Evolutionary conservation across 1,140 invertebrate species (phyloP), one percentile per base, ranked within the genome.

Genomic region (Drosophila gunungcola): DNA sequence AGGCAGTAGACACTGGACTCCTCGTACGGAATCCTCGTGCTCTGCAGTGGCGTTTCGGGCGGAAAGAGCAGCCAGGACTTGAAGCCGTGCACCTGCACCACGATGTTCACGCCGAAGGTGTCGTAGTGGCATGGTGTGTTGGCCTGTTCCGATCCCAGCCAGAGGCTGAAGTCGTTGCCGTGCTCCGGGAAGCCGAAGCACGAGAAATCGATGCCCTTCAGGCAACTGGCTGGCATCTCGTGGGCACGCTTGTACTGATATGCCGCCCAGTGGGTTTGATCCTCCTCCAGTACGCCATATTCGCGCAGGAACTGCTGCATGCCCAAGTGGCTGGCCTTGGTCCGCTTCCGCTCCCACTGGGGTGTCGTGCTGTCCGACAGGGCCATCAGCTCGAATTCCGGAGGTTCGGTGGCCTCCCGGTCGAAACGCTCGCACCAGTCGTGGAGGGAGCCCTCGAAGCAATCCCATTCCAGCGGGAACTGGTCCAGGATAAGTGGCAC

Each of bases 1-100:
- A 95, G 93, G 91, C 97, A 98, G 92, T 98, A 99, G 25, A 99
- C 94, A 93, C 97, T 99, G 0, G 98, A 99, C 91, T 99, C 98
- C 94, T 99, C 98, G 93, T 98, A 99, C 12, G 98, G 98, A 63
- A 99, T 94, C 91, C 98, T 94, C 9, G 97, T 97, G 61, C 97
- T 95, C 79, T 95, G 95, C 62, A 99, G 92, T 43, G 94, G 94
- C 42, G 96, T 94, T 65, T 94, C 93, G 13, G 97, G 97, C 12
- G 97, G 96, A 93, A 98, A 99, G n/a, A 99, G 92, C 27, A 98
- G 92, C 98, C 98, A 99, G 57, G 94, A 93, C 93, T 99, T 99
- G 80, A 97, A 98, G 88, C 98, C 98, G 93, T 94, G 94, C 55
- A 98, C 93, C 94, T 99, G 98, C 51, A 96, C 96, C 21, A 99